phyloP scores from a whole-genome alignment of 1,140 invertebrate genomes.

The Nomia melanderi region DNA sequence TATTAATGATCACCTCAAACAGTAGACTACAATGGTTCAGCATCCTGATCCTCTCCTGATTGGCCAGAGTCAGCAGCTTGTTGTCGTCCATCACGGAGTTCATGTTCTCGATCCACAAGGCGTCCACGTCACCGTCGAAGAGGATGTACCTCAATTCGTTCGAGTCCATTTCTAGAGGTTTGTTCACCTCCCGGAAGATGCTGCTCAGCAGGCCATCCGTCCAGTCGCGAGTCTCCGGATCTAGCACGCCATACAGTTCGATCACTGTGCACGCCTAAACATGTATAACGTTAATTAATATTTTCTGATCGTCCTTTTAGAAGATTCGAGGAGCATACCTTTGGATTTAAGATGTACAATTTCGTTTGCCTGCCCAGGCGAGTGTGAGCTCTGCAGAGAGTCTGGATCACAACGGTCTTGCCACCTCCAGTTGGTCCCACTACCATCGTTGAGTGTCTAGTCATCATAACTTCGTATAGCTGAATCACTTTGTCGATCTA shows the following conservation, averaged over 20 bases:
- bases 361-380: slow-evolving; percentile 89
- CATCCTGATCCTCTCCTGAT: slow-evolving; percentile 93
- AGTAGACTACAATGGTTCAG: slow-evolving; percentile 91
- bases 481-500: slow-evolving; percentile 92
- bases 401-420: slow-evolving; percentile 92
- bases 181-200: slow-evolving; percentile 95
- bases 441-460: slow-evolving; percentile 93
- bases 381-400: slow-evolving; percentile 89
- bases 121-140: slow-evolving; percentile 96
- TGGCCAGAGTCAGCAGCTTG: slow-evolving; percentile 92
- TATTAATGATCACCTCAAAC: slow-evolving; percentile 92
- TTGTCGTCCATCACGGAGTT: slow-evolving; percentile 98
- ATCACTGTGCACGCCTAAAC: slow-evolving; percentile 90
- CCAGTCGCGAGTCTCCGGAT: slow-evolving; percentile 93
- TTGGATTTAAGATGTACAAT: slow-evolving; percentile 90
- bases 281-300: slow-evolving; percentile 8
- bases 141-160: slow-evolving; percentile 90
- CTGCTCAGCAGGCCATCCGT: slow-evolving; percentile 94
- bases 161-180: slow-evolving; percentile 84
- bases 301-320: neutral
- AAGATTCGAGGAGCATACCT: slow-evolving; percentile 79
- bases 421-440: slow-evolving; percentile 95
- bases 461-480: slow-evolving; percentile 96
- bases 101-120: slow-evolving; percentile 97
- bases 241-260: slow-evolving; percentile 94